phyloP scores from a whole-genome alignment of 1,140 invertebrate genomes.

The Piezodorus guildinii region DNA sequence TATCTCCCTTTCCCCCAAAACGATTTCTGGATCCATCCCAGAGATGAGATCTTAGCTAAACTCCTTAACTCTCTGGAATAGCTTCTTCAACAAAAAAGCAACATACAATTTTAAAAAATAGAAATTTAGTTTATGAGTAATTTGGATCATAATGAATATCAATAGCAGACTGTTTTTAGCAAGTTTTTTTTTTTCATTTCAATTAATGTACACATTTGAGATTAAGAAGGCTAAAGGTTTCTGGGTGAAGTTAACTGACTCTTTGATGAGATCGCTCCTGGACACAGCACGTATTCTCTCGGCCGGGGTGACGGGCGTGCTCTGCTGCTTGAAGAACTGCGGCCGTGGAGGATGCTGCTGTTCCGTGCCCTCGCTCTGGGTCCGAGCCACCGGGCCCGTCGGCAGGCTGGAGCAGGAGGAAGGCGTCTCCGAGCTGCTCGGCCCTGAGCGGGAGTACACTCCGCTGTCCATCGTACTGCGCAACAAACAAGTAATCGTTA shows the following conservation, averaged over 20 bases:
- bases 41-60: too few relatives aligned
- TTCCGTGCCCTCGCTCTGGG: neutral
- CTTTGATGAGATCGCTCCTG: neutral
- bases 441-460: constrained; percentile 16
- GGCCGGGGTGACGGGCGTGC: neutral
- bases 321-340: constrained; percentile 13
- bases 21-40: too few relatives aligned
- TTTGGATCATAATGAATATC: too few relatives aligned
- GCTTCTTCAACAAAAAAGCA: too few relatives aligned
- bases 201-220: too few relatives aligned
- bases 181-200: too few relatives aligned
- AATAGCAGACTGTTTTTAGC: too few relatives aligned
- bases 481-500: constrained; percentile 7
- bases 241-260: neutral
- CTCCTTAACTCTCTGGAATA: too few relatives aligned
- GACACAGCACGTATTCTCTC: neutral
- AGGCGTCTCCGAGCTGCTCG: constrained; percentile 14
- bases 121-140: too few relatives aligned
- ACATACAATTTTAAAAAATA: too few relatives aligned
- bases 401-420: constrained; percentile 18
- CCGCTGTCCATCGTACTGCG: constrained; percentile 27
- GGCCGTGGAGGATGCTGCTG: neutral
- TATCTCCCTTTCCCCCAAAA: too few relatives aligned
- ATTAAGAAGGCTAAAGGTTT: too few relatives aligned
- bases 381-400: neutral